Evolutionary conservation across 2,113 vertebrate species (phyloP), one percentile per base, ranked within the genome.

Genomic region (Euleptes europaea): DNA sequence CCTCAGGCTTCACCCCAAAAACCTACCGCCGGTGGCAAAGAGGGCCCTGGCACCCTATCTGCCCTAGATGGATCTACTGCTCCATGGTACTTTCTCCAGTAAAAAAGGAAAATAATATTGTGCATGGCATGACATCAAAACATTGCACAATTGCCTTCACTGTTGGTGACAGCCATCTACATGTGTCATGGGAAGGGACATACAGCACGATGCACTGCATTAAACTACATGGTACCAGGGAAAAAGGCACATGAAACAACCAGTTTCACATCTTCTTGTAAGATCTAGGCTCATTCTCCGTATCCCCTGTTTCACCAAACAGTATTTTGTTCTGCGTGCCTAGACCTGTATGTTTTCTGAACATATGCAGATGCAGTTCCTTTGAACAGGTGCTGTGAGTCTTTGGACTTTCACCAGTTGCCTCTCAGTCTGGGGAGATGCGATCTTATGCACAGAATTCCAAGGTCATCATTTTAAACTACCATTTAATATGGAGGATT

Each of bases 271-370:
- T 78, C 28, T 78, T 35, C 63, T 31, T 2, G 57, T 35, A 11
- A 13, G 23, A 28, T 11, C 49, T 31, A 3, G 2, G 75, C 65
- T 49, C 31, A 66, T 38, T 2, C 0, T 0, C 31, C 0, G 38
- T 85, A 67, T 47, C 3, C 67, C 65, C 4, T 0, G 9, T 66
- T 79, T n/a, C 78, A 44, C 28, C 44, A 44, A 44, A 47, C 40
- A 47, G 3, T 1, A 1, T 38, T n/a, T 47, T 66, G 14, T 44
- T 44, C 1, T 42, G 54, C 60, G 19, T 65, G 26, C 15, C 40
- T 21, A 10, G 78, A 40, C 60, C 60, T 47, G 31, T 69, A 10
- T 33, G 12, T 49, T 35, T 33, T 47, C 66, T 51, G 44, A 3
- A 1, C n/a, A 51, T 1, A 38, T 54, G 49, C 31, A 42, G 54